Percentiles rank a stretch among this genome's conserved stretches.
These are phyloP conservation scores for Scelioninae gen. 2 DNA, from an alignment of 2,888 invertebrate species.

Conservation along the genomic window DNA sequence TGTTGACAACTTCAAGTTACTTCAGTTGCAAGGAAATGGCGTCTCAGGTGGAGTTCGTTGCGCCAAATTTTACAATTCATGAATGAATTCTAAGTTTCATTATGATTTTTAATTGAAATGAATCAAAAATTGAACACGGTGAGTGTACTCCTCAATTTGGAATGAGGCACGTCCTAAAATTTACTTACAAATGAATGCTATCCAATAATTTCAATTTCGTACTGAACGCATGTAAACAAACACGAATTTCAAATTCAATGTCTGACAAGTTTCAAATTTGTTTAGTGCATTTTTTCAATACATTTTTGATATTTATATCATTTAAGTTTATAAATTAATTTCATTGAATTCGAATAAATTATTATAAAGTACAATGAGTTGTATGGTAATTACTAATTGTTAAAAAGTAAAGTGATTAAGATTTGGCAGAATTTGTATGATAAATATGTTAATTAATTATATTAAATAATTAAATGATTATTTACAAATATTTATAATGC, in stretches of 20 bases:
- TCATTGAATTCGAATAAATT: neutral
- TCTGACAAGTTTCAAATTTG: conserved; percentile 60
- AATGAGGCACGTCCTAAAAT: conserved; percentile 13
- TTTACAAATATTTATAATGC: neutral
- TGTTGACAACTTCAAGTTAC: conserved; percentile 51
- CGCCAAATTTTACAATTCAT: conserved; percentile 75
- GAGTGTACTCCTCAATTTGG: conserved; percentile 61
- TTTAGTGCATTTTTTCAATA: conserved; percentile 2
- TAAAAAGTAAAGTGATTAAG: conserved; percentile 1
- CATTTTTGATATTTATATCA: neutral
- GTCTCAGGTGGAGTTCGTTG: conserved; percentile 76
- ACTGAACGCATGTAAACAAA: conserved; percentile 72
- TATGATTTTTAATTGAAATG: conserved; percentile 63
- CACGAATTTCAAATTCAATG: conserved; percentile 62
- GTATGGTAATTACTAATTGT: conserved; percentile 8
- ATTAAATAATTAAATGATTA: conserved; percentile 15
- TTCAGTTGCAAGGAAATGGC: conserved; percentile 76
- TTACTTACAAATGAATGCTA: conserved; percentile 18
- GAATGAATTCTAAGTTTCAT: conserved; percentile 74
- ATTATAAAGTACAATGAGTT: too few species aligned
- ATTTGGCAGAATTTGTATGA: conserved; percentile 3
- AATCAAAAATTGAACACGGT: conserved; percentile 64
- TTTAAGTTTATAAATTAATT: neutral
- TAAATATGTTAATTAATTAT: neutral
- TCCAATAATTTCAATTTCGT: conserved; percentile 57